Conservation (phyloP, 2,888 invertebrate genomes). For the Lithophane semibrunnea region DNA sequence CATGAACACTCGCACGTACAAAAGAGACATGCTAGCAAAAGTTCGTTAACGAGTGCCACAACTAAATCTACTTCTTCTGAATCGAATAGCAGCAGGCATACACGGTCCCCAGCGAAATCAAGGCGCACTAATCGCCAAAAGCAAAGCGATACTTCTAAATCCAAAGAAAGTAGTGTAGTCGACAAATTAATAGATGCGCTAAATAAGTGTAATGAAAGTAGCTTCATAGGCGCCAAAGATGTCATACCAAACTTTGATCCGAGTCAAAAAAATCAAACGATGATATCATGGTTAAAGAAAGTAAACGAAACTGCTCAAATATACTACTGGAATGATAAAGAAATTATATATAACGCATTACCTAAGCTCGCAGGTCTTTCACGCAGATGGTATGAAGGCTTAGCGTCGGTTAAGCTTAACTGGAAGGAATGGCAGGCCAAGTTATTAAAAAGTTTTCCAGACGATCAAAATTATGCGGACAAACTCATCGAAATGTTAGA, state of each 20-base stretch:
- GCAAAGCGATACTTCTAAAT: no score
- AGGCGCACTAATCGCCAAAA: no score
- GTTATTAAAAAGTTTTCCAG: conserved; percentile 1
- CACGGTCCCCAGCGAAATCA: no score
- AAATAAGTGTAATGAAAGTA: background rate
- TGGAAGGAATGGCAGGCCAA: conserved; percentile 10
- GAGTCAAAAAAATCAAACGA: no score
- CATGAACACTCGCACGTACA: background rate
- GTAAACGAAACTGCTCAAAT: no score
- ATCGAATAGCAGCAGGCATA: no score
- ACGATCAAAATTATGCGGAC: conserved; percentile 1
- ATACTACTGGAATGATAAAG: background rate
- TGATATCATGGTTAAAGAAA: no score
- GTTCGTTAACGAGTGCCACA: no score
- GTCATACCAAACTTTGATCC: background rate
- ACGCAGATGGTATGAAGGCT: conserved; percentile 17
- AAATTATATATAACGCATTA: conserved; percentile 5
- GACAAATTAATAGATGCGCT: no score
- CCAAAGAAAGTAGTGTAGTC: no score
- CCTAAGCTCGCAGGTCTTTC: conserved; percentile 6
- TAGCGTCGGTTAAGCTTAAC: conserved; percentile 5
- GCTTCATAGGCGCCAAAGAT: conserved; percentile 2
- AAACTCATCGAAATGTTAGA: conserved; percentile 1
- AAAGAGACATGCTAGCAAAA: background rate
- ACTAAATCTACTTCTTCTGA: no score